Evolutionary conservation across 2,888 invertebrate species (phyloP).

Genomic region (Nezara viridula): DNA sequence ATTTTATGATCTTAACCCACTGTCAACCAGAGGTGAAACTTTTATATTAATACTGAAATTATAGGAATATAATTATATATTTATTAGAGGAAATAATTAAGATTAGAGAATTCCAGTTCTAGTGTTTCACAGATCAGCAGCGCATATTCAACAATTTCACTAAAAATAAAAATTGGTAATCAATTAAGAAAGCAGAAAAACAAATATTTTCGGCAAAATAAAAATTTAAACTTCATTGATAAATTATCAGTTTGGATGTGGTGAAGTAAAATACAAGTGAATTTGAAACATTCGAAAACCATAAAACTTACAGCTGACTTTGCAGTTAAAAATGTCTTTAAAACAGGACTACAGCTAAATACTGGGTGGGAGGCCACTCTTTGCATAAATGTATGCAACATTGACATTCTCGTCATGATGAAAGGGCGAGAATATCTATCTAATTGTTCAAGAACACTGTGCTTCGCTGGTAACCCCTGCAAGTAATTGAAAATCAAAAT

Average conservation of each 20-base stretch:
- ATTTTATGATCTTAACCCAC: no score
- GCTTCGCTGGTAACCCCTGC: slow-evolving; percentile 80
- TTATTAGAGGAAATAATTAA: no score
- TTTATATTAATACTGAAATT: no score
- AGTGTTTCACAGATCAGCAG: not conserved
- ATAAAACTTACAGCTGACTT: slow-evolving; percentile 73
- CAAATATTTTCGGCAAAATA: no score
- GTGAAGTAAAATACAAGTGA: no score
- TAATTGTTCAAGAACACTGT: slow-evolving; percentile 77
- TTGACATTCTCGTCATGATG: slow-evolving; percentile 76
- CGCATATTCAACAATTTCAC: not conserved
- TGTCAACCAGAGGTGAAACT: no score
- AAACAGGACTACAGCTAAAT: slow-evolving; percentile 76
- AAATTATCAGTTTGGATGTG: no score
- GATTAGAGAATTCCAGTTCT: no score
- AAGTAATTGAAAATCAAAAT: not conserved
- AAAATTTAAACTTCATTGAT: no score
- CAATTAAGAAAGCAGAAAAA: no score
- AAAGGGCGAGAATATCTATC: slow-evolving; percentile 81
- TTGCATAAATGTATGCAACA: slow-evolving; percentile 77
- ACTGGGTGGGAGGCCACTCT: slow-evolving; percentile 79
- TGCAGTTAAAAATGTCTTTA: slow-evolving; percentile 77
- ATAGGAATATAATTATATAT: no score
- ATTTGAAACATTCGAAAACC: not conserved
- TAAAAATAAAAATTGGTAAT: not conserved